Evolutionary conservation across 2,888 invertebrate genomes (phyloP).

Genomic region (Macaria notata): DNA sequence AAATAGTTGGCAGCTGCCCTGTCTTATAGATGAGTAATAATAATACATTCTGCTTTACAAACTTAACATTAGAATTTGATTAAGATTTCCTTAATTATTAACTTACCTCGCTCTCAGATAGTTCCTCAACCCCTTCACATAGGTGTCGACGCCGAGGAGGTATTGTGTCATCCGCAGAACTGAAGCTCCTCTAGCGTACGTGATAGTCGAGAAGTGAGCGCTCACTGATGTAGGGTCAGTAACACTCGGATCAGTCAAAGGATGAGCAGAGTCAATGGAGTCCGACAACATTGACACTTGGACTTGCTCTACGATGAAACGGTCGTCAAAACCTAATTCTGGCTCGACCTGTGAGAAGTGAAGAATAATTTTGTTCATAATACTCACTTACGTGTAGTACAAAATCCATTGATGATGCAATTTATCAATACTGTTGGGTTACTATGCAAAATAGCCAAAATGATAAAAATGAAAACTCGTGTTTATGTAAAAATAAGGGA

Average conservation of each 20-base stretch:
- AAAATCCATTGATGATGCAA: too few species aligned
- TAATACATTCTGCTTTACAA: too few species aligned
- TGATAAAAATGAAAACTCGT: too few species aligned
- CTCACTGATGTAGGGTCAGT: conserved; percentile 81
- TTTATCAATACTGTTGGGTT: too few species aligned
- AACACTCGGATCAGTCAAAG: conserved; percentile 81
- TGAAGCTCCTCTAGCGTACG: conserved; percentile 85
- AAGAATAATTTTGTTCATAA: background rate
- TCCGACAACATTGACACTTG: conserved; percentile 84
- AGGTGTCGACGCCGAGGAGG: conserved; percentile 79
- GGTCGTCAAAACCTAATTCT: conserved; percentile 57
- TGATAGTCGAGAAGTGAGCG: conserved; percentile 85
- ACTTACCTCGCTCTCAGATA: conserved; percentile 79
- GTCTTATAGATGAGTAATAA: too few species aligned
- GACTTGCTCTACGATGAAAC: conserved; percentile 86
- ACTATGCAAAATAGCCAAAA: too few species aligned
- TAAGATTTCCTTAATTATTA: too few species aligned
- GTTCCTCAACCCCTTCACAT: conserved; percentile 72
- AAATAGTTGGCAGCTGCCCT: too few species aligned
- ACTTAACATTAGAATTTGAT: too few species aligned
- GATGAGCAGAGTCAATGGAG: conserved; percentile 76
- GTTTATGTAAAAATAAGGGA: too few species aligned
- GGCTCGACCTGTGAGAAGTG: conserved; percentile 32
- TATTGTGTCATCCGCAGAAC: conserved; percentile 87
- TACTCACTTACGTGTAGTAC: too few species aligned